Evolutionary conservation across 2,113 vertebrate species (phyloP), one percentile per base, ranked within the genome.

Genomic region (Nothoprocta pentlandii): DNA sequence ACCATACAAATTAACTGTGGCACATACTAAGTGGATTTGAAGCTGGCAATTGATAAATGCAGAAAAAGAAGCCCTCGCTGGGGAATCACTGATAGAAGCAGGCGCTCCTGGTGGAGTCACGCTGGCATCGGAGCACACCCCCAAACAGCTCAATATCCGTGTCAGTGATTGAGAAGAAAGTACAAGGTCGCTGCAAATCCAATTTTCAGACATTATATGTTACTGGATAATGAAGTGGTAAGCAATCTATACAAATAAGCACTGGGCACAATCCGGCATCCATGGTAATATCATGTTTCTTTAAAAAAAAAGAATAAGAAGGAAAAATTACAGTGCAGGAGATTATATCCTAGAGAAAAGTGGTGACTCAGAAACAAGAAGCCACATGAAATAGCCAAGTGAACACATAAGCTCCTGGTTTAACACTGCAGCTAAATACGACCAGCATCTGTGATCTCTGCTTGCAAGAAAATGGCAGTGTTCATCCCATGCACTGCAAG

Each of bases 161-260:
- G 41, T 81, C 90, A 87, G 85, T 79, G 94, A 90, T 82, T 2
- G 2, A 68, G 85, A 88, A 90, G 90, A 96, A 95, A 93, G 84
- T 93, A 92, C 3, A 89, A 96, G 77, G 83, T 94, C 86, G 89
- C 58, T 85, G 84, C 85, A 89, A 94, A 94, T 92, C 88, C 77
- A 92, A 90, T 96, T 86, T 93, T 87, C 88, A 95, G 90, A 62
- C 84, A 90, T 49, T 88, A 81, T 41, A 92, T 62, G 87, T 84
- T 89, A 82, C 62, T 49, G 62, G 80, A 95, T 96, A 97, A 97
- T 95, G 69, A 96, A 95, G 77, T 89, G 80, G 90, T 69, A 95
- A 90, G 74, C 70, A 86, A 95, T 95, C 92, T 79, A 66, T 89
- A 93, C 41, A 90, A 84, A 90, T 93, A 90, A 81, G 47, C 62